Conservation (phyloP, 2,888 invertebrate genomes). For the Lamellibrachia satsuma region DNA sequence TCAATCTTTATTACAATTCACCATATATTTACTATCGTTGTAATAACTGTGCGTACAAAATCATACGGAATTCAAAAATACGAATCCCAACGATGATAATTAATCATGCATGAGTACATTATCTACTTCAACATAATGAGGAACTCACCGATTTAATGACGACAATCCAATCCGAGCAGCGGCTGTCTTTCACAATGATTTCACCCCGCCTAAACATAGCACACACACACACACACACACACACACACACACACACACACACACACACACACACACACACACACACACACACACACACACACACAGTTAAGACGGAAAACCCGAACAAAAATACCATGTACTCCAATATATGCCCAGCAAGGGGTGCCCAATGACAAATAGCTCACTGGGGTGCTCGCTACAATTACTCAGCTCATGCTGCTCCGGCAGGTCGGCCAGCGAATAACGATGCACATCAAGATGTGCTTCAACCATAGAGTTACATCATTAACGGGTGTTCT, state of each 20-base stretch:
- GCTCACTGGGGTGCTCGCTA: neutral
- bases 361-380: neutral
- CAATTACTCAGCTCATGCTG: neutral
- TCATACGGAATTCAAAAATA: no score
- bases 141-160: constrained; percentile 60
- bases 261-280: neutral
- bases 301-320: neutral
- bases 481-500: no score
- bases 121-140: neutral
- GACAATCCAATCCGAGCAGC: constrained; percentile 60
- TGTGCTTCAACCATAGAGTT: no score
- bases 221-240: neutral
- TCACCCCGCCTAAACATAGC: constrained; percentile 54
- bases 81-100: no score
- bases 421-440: no score
- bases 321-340: neutral
- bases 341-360: neutral
- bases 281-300: neutral
- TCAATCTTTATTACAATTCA: neutral
- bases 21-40: neutral
- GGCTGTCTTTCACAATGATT: constrained; percentile 60
- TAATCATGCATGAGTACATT: no score
- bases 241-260: neutral
- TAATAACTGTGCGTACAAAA: no score
- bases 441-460: no score